Evolutionary conservation across 64 coral and sea anemone species (phyloP).

Genomic region (Porites australiensis): DNA sequence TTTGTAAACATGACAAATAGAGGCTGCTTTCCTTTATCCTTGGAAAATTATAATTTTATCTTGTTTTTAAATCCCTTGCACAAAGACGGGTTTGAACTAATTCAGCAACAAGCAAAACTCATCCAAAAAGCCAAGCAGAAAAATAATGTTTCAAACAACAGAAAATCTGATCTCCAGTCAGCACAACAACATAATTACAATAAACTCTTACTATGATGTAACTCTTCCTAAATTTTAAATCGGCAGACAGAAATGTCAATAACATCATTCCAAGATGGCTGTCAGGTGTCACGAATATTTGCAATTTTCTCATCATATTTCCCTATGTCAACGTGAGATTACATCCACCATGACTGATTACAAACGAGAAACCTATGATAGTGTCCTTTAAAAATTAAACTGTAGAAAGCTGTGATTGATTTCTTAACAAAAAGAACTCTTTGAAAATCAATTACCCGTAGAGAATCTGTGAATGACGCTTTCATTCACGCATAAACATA

Average conservation of each 20-base stretch:
- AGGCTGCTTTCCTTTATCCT: too few species aligned
- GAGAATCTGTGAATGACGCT: not conserved
- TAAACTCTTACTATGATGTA: not conserved
- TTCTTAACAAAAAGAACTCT: not conserved
- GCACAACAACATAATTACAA: not conserved
- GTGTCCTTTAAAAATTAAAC: not conserved
- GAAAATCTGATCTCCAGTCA: not conserved
- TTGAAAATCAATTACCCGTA: constrained; percentile 30
- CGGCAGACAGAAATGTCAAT: not conserved
- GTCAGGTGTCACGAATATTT: constrained; percentile 21
- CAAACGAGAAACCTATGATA: not conserved
- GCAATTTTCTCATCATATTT: constrained; percentile 9
- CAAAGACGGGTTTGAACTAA: too few species aligned
- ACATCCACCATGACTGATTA: not conserved
- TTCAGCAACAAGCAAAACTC: too few species aligned
- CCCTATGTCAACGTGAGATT: not conserved
- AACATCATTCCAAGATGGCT: not conserved
- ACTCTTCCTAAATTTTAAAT: not conserved
- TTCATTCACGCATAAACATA: not conserved
- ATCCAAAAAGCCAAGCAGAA: too few species aligned
- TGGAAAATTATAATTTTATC: too few species aligned
- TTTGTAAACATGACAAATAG: too few species aligned
- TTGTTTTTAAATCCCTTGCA: too few species aligned
- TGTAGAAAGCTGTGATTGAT: not conserved
- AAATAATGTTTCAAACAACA: not conserved